A percentile compares a stretch with the other conserved stretches of the same genome.
Evolutionary conservation across 2,113 vertebrate genomes (phyloP).

Genomic region (Psittacula cyanocephala): DNA sequence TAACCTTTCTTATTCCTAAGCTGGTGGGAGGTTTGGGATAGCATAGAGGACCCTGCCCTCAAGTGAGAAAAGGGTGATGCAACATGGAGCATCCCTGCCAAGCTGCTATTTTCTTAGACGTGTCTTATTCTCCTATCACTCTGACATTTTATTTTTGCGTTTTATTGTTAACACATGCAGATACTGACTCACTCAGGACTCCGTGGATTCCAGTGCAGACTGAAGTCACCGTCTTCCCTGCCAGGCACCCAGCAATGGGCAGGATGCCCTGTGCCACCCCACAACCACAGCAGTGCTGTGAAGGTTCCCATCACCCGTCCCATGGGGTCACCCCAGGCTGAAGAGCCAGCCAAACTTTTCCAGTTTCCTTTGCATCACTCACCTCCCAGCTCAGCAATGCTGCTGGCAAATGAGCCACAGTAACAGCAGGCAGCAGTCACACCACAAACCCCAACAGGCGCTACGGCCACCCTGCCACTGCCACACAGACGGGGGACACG

Average conservation of each 20-base stretch:
- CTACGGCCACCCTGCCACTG: not conserved
- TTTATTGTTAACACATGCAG: conserved; percentile 24
- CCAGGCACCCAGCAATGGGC: not conserved
- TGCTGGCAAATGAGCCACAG: rapidly evolving
- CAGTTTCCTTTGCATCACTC: not conserved
- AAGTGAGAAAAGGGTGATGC: not conserved
- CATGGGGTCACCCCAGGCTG: rapidly evolving
- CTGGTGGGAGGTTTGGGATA: not conserved
- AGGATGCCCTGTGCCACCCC: not conserved
- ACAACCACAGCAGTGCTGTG: not conserved
- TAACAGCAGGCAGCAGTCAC: not conserved
- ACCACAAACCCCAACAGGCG: not conserved
- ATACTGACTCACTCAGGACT: conserved; percentile 1
- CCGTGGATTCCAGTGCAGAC: not conserved
- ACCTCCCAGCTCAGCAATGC: not conserved
- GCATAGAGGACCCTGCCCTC: not conserved
- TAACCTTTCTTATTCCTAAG: not conserved
- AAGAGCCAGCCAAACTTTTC: not conserved
- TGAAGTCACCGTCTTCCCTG: not conserved
- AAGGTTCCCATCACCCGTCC: not conserved
- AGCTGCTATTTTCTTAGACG: not conserved
- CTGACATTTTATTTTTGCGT: not conserved
- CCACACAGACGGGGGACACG: not conserved
- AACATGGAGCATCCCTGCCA: not conserved
- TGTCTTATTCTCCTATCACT: conserved; percentile 15